Conservation (phyloP, 2,113 vertebrate species). For the Barnardius zonarius region DNA sequence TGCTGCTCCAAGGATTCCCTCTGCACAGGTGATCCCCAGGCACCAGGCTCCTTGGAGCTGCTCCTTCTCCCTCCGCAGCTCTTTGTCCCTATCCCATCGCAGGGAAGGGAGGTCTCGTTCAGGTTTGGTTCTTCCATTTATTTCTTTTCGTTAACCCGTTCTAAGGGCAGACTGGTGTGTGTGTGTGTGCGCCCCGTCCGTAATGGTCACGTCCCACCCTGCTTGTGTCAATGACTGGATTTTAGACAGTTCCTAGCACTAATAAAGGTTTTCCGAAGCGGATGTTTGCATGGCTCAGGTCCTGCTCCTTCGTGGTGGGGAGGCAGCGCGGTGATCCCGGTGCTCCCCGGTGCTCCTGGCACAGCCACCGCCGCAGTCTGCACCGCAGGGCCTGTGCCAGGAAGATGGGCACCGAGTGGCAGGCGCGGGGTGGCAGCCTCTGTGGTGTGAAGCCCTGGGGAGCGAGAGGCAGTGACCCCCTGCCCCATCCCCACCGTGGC, state of each 20-base stretch:
- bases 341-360: not conserved
- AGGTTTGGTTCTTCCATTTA: not conserved
- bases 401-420: slow-evolving; percentile 45
- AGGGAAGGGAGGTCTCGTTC: not conserved
- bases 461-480: fast-evolving
- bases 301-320: not conserved
- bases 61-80: not conserved
- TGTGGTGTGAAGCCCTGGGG: slow-evolving; percentile 66
- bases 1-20: not conserved
- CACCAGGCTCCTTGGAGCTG: not conserved
- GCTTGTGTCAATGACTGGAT: slow-evolving; percentile 15
- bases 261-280: slow-evolving; percentile 33
- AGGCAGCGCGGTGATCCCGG: not conserved
- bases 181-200: not conserved
- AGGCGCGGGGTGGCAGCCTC: slow-evolving; percentile 37
- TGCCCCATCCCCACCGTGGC: not conserved
- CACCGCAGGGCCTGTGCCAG: not conserved
- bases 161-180: not conserved
- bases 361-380: not conserved
- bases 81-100: not conserved
- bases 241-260: slow-evolving; percentile 8
- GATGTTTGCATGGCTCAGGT: fast-evolving
- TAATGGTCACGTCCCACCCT: not conserved
- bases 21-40: not conserved
- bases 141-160: not conserved